These are phyloP conservation scores for Patagioenas fasciata DNA, from an alignment of 2,113 vertebrate species.

Conservation along the genomic window DNA sequence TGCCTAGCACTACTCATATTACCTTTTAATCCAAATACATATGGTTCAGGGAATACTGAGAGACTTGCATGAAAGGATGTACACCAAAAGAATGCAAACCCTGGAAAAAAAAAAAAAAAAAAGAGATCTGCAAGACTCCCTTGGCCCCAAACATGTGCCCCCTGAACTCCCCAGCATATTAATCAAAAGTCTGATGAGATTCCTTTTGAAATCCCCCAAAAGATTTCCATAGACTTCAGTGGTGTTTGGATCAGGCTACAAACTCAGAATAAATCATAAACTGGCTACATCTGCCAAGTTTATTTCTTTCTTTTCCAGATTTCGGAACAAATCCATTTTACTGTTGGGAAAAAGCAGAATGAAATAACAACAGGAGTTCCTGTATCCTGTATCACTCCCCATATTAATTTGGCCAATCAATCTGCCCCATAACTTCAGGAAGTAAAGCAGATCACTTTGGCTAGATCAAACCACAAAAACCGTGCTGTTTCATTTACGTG, in stretches of 20 bases:
- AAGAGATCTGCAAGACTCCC: constrained; percentile 40
- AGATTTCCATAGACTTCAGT: constrained; percentile 43
- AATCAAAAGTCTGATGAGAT: constrained; percentile 48
- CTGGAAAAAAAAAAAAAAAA: constrained; percentile 10
- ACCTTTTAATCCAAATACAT: constrained; percentile 59
- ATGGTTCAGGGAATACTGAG: constrained; percentile 28
- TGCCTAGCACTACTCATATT: constrained; percentile 46
- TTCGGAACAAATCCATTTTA: constrained; percentile 57
- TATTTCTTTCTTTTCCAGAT: constrained; percentile 52
- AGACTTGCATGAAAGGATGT: constrained; percentile 47
- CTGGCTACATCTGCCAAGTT: constrained; percentile 46
- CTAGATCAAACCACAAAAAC: not conserved
- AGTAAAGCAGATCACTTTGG: constrained; percentile 12
- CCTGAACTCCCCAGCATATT: constrained; percentile 29
- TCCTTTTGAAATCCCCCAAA: constrained; percentile 49
- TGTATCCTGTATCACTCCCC: constrained; percentile 27
- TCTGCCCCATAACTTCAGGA: not conserved
- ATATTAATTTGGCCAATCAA: constrained; percentile 35
- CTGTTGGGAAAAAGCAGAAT: constrained; percentile 59
- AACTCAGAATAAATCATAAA: constrained; percentile 60
- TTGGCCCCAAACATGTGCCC: not conserved
- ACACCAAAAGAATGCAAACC: constrained; percentile 30
- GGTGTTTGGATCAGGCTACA: constrained; percentile 50
- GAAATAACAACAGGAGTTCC: constrained; percentile 42
- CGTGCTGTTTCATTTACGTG: not conserved